phyloP scores from a whole-genome alignment of 2,113 vertebrate species.

The Chaenocephalus aceratus region DNA sequence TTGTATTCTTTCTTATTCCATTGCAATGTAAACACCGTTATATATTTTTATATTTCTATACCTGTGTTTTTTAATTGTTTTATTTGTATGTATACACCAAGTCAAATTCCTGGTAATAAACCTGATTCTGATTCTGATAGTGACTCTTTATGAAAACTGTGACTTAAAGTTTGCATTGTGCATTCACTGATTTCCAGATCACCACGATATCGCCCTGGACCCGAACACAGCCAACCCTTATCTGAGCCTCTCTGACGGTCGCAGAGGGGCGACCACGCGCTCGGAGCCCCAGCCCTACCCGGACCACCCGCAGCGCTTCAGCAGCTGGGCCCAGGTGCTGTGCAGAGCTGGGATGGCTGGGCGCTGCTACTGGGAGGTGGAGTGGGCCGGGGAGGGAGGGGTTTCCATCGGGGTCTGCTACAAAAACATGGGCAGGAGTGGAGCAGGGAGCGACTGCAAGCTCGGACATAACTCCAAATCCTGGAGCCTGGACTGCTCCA shows the following conservation, averaged over 20 bases:
- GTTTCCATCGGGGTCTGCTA: slow-evolving; percentile 82
- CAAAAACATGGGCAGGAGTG: slow-evolving; percentile 82
- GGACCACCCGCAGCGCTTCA: slow-evolving; percentile 77
- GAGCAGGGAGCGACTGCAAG: slow-evolving; percentile 82
- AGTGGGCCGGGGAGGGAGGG: slow-evolving; percentile 80
- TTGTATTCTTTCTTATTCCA: too few species aligned
- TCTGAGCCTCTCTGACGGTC: slow-evolving; percentile 67
- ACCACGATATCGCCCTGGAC: slow-evolving; percentile 75
- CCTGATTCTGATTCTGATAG: not conserved
- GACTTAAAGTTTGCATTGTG: not conserved
- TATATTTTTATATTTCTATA: too few species aligned
- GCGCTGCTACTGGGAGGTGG: slow-evolving; percentile 86
- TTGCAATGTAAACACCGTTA: too few species aligned
- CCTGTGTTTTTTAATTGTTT: too few species aligned
- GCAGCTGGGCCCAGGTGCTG: slow-evolving; percentile 83
- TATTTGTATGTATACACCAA: too few species aligned
- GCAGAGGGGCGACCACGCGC: slow-evolving; percentile 57
- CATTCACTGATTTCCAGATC: slow-evolving; percentile 62
- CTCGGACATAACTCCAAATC: slow-evolving; percentile 87
- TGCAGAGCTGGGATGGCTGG: slow-evolving; percentile 85
- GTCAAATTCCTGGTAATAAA: too few species aligned
- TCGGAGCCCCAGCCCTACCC: slow-evolving; percentile 64
- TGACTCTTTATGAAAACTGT: not conserved
- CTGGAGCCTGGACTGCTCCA: slow-evolving; percentile 84
- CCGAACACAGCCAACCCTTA: slow-evolving; percentile 78